Conservation (phyloP, 2,888 invertebrate genomes). For the Theristus sp. region DNA sequence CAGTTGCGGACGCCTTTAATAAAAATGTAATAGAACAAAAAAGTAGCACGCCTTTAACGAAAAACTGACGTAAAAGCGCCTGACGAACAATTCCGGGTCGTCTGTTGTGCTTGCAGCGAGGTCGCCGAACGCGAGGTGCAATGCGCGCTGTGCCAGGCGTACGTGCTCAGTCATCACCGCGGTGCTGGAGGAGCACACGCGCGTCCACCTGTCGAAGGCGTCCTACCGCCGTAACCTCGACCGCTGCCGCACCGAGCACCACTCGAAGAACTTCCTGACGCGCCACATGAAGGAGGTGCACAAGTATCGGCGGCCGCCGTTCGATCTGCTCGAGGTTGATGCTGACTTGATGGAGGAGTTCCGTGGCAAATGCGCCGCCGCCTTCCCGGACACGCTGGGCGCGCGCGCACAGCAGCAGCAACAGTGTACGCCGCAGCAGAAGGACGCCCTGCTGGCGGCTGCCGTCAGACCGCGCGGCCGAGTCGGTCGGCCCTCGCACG, state of each 20-base stretch:
- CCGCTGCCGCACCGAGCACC: slow-evolving; percentile 4
- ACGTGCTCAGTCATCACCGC: slow-evolving; percentile 5
- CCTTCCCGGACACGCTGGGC: background rate
- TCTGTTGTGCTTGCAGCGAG: slow-evolving; percentile 9
- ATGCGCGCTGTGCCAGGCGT: slow-evolving; percentile 7
- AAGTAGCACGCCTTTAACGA: too few relatives aligned
- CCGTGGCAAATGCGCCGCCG: background rate
- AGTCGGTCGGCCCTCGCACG: too few relatives aligned
- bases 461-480: too few relatives aligned
- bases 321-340: slow-evolving; percentile 1
- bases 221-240: background rate
- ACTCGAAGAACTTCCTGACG: slow-evolving; percentile 8
- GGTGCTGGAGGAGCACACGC: slow-evolving; percentile 11
- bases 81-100: too few relatives aligned
- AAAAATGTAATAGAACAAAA: too few relatives aligned
- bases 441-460: too few relatives aligned
- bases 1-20: too few relatives aligned
- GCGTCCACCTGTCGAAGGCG: slow-evolving; percentile 7
- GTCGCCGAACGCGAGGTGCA: slow-evolving; percentile 6
- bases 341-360: background rate
- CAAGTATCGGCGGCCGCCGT: slow-evolving; percentile 6
- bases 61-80: too few relatives aligned
- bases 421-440: too few relatives aligned
- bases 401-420: background rate
- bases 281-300: slow-evolving; percentile 11